Percentiles rank a stretch among this genome's conserved stretches.
These are phyloP conservation scores for Pomacea maculata DNA, from an alignment of 1,140 invertebrate genomes.

Conservation along the genomic window DNA sequence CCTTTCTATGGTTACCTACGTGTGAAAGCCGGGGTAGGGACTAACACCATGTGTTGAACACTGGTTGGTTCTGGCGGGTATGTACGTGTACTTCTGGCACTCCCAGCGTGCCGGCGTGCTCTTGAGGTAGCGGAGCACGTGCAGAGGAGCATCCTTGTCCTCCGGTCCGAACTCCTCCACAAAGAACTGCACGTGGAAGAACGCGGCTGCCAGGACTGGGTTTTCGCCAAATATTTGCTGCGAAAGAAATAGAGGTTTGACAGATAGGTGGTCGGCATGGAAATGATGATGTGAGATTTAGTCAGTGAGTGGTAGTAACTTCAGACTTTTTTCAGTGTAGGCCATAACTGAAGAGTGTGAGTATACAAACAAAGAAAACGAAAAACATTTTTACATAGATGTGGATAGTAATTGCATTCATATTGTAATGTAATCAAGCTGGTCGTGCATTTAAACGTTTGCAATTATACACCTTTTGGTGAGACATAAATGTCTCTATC, in stretches of 20 bases:
- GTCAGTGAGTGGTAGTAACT: too few relatives aligned
- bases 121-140: neutral
- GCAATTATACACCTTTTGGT: too few relatives aligned
- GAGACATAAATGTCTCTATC: too few relatives aligned
- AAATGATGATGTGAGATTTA: too few relatives aligned
- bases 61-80: neutral
- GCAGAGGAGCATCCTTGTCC: neutral
- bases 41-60: neutral
- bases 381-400: too few relatives aligned
- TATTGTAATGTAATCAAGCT: too few relatives aligned
- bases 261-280: neutral
- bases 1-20: neutral
- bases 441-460: too few relatives aligned
- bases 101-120: neutral
- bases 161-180: neutral
- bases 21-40: neutral
- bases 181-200: constrained; percentile 3
- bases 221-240: neutral
- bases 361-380: too few relatives aligned
- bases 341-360: too few relatives aligned
- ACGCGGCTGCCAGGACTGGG: neutral
- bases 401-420: too few relatives aligned
- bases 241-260: neutral
- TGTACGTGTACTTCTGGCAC: neutral
- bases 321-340: too few relatives aligned